Conservation (phyloP, 1,140 invertebrate genomes). For the Leguminivora glycinivorella region DNA sequence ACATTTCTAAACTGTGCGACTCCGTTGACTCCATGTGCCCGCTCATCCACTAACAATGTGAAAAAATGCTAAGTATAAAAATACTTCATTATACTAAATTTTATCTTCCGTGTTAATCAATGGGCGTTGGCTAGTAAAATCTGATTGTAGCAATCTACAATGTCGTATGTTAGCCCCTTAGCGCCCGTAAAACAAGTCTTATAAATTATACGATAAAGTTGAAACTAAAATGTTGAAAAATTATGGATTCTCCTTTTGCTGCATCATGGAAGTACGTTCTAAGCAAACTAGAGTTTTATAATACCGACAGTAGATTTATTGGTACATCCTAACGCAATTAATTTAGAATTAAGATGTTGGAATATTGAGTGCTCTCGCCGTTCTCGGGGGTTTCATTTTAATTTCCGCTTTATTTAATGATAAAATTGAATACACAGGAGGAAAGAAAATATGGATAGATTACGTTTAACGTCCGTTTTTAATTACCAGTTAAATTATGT, state of each 20-base stretch:
- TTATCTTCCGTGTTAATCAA: constrained; percentile 72
- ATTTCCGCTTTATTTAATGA: constrained; percentile 3
- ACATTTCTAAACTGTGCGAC: constrained; percentile 21
- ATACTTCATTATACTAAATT: constrained; percentile 68
- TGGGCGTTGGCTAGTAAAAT: constrained; percentile 68
- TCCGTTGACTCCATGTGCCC: constrained; percentile 43
- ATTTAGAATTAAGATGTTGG: constrained; percentile 67
- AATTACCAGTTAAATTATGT: neutral
- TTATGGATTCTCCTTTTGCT: constrained; percentile 16
- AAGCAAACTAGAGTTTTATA: constrained; percentile 66
- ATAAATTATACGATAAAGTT: neutral
- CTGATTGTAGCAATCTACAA: constrained; percentile 34
- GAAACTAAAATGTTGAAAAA: neutral
- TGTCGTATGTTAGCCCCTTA: neutral
- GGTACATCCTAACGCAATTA: constrained; percentile 67
- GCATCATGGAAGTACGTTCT: constrained; percentile 41
- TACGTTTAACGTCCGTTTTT: neutral
- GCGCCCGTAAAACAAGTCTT: neutral
- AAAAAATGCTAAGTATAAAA: constrained; percentile 71
- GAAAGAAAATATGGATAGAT: neutral
- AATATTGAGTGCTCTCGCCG: constrained; percentile 40
- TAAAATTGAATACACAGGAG: neutral
- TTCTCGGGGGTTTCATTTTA: constrained; percentile 13
- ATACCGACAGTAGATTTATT: constrained; percentile 69
- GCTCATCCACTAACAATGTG: constrained; percentile 61